Evolutionary conservation across 2,888 invertebrate genomes (phyloP).

Genomic region (Heliconius charithonia): DNA sequence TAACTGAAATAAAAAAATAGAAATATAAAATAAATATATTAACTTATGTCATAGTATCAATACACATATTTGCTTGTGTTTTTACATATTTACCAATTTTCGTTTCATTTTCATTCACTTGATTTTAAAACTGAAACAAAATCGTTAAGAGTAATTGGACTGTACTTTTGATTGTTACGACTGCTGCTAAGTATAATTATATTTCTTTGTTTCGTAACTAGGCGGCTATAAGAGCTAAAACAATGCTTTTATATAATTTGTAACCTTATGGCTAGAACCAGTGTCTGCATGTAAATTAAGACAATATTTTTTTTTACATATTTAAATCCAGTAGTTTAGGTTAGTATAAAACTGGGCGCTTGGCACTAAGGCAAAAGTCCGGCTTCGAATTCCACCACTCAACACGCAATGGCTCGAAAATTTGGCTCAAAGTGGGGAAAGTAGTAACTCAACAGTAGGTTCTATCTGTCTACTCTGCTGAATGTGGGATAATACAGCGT

Average conservation of each 20-base stretch:
- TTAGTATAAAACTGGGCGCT: too few species aligned
- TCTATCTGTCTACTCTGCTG: too few species aligned
- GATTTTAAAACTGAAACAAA: background rate
- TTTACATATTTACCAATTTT: constrained; percentile 22
- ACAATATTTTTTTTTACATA: background rate
- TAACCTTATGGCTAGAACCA: background rate
- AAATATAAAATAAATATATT: background rate
- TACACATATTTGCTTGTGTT: too few species aligned
- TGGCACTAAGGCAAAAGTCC: too few species aligned
- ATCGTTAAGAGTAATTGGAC: background rate
- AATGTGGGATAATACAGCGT: too few species aligned
- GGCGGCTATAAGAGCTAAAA: constrained; percentile 1
- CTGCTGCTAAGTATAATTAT: background rate
- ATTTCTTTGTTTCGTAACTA: constrained; percentile 12
- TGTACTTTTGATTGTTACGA: constrained; percentile 17
- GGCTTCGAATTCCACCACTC: too few species aligned
- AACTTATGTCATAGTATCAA: background rate
- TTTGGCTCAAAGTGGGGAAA: too few species aligned
- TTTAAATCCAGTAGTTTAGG: background rate
- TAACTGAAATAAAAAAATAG: constrained; percentile 43
- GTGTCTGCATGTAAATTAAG: background rate
- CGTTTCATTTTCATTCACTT: constrained; percentile 19
- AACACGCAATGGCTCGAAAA: too few species aligned
- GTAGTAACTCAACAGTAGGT: too few species aligned
- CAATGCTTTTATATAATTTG: constrained; percentile 22